A percentile compares a stretch with the other conserved stretches of the same genome.
phyloP scores from a whole-genome alignment of 2,113 vertebrate genomes.

The Thalassarche chlororhynchos region DNA sequence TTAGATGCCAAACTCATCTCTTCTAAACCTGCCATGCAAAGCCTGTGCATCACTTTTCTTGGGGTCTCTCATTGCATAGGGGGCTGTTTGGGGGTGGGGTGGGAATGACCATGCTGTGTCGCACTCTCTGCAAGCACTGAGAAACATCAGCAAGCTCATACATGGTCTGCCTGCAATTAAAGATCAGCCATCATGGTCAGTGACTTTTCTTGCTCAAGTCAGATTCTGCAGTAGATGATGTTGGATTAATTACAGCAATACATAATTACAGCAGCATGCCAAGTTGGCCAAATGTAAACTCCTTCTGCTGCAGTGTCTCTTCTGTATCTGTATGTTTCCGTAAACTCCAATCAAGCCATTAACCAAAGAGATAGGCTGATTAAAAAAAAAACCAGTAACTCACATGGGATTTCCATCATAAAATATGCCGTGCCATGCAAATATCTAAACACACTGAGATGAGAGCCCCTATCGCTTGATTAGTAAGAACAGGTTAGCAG shows the following conservation, averaged over 20 bases:
- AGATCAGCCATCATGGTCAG: neutral
- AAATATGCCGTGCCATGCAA: neutral
- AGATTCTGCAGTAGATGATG: neutral
- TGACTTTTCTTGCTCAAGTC: neutral
- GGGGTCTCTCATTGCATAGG: neutral
- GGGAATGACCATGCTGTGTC: neutral
- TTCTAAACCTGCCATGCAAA: neutral
- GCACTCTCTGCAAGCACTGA: neutral
- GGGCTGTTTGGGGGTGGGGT: neutral
- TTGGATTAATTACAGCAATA: neutral
- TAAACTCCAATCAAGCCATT: neutral
- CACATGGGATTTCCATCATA: neutral
- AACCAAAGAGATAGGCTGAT: neutral
- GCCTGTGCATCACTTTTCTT: neutral
- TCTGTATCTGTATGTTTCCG: neutral
- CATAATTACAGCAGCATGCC: neutral
- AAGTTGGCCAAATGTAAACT: neutral
- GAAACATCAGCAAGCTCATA: neutral
- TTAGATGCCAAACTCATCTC: neutral
- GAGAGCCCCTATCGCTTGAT: neutral
- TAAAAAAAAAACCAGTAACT: neutral
- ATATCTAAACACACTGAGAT: fast-evolving
- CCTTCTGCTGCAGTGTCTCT: neutral
- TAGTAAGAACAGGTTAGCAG: neutral
- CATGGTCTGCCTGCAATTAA: neutral